A percentile compares a stretch with the other conserved stretches of the same genome.
phyloP scores from a whole-genome alignment of 2,113 vertebrate genomes.

The Periophthalmodon schlosseri region DNA sequence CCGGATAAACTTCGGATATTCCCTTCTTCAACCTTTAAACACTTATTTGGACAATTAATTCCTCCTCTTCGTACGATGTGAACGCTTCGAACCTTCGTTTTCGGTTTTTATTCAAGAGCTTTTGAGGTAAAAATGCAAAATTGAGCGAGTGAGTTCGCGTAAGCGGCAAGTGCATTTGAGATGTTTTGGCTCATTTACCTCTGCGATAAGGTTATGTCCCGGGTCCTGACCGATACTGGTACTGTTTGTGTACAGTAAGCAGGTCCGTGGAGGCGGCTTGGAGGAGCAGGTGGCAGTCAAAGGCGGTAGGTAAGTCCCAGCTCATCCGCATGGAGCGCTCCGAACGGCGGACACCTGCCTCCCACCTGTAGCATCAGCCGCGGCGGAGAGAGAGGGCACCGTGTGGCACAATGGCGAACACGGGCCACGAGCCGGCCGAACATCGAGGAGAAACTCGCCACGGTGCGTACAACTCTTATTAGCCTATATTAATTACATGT shows the following conservation, averaged over 20 bases:
- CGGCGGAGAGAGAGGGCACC: constrained; percentile 30
- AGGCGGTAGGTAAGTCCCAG: constrained; percentile 19
- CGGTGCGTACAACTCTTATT: constrained; percentile 44
- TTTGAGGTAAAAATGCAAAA: constrained; percentile 30
- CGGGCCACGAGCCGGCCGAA: constrained; percentile 35
- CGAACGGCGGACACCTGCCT: constrained; percentile 36
- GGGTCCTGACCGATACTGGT: not conserved
- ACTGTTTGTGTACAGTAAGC: constrained; percentile 30
- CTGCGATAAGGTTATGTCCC: not conserved
- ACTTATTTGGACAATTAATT: not conserved
- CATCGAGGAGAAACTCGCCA: constrained; percentile 25
- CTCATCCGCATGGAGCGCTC: constrained; percentile 63
- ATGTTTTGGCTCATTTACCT: constrained; percentile 5
- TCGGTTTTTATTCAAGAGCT: not conserved
- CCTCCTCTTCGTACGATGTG: fast-evolving
- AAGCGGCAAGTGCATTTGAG: constrained; percentile 36
- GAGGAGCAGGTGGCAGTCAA: constrained; percentile 28
- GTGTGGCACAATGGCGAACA: constrained; percentile 58
- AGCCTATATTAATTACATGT: not conserved
- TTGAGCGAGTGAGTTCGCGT: constrained; percentile 18
- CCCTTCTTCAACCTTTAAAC: fast-evolving
- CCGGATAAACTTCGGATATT: constrained; percentile 29
- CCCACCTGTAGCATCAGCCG: constrained; percentile 69
- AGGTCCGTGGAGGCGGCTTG: constrained; percentile 26
- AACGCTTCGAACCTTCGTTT: not conserved